Evolutionary conservation across 2,888 invertebrate species (phyloP).

Genomic region (Epirrhoe alternata): DNA sequence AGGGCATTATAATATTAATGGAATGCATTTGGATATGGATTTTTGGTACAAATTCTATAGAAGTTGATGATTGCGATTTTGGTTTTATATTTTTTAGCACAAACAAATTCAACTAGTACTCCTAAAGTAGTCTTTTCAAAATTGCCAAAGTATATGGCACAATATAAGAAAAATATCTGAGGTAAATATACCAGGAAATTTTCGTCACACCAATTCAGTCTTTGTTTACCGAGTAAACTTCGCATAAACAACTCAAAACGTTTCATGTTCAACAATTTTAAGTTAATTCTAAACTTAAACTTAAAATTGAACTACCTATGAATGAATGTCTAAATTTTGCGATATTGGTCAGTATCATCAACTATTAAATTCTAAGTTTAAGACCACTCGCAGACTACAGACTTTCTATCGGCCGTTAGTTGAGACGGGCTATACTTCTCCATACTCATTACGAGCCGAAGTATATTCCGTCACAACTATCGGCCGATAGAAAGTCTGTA

Average conservation of each 20-base stretch:
- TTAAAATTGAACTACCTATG: constrained; percentile 18
- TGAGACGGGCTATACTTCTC: too few species aligned
- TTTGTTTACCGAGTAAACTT: constrained; percentile 54
- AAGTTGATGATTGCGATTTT: constrained; percentile 42
- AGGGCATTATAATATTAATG: constrained; percentile 55
- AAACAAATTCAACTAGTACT: constrained; percentile 10
- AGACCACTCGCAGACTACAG: too few species aligned
- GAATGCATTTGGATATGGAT: constrained; percentile 61
- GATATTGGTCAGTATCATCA: neutral
- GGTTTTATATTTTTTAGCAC: constrained; percentile 23
- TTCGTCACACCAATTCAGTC: constrained; percentile 61
- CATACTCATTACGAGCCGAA: too few species aligned
- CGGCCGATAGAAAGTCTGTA: too few species aligned
- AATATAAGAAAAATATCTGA: constrained; percentile 37
- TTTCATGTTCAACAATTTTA: constrained; percentile 13
- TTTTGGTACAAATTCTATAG: constrained; percentile 60
- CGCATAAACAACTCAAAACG: constrained; percentile 18
- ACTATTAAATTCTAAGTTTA: constrained; percentile 1
- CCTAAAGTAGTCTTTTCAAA: constrained; percentile 13
- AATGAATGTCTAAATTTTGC: neutral
- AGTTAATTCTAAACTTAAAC: constrained; percentile 2
- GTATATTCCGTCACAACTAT: too few species aligned
- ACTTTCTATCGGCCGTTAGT: too few species aligned
- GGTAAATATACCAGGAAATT: constrained; percentile 44
- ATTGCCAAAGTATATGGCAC: constrained; percentile 54